Base-by-base conservation (phyloP, 1,140 invertebrate genomes). In the Cotesia glomerata region DNA sequence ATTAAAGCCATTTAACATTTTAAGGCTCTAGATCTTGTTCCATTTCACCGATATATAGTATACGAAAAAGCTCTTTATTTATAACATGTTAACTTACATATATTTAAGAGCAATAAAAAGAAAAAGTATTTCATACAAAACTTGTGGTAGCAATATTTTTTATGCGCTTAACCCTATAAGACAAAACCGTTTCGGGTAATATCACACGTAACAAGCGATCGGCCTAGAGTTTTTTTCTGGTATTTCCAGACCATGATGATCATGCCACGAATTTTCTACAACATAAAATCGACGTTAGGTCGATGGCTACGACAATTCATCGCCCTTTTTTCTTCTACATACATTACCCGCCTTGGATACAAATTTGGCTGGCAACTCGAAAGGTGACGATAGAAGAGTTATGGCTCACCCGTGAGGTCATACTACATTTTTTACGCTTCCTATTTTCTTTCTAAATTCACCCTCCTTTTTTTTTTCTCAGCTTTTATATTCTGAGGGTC, bases 221-320 rank as follows among this genome's bases (percentile, higher is more conserved):
- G 66, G 16, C 56, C 56, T 59, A 56, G 35, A 56, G 39, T 39
- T 58, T 8, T 13, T 45, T 54, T 49, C 61, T 62, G 8, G 7
- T 45, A 9, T 39, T 51, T 56, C 32, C 49, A 39, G 9, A 56
- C 14, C 63, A 32, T 49, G 49, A 54, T 32, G 70, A 9, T 61
- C 14, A 69, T 13, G 32, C 54, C 54, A 56, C 69, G 70, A 69
- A 65, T 75, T 75, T 69, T 75, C 69, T 75, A 69, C 35, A 59
- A 71, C 73, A 74, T 71, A 69, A 70, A 71, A 66, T 71, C 63
- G 54, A 71, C 39, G 56, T 67, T 54, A 74, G 69, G 73, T 74
- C 69, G 67, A 74, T 54, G 68, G 49, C 8, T 66, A 67, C 67
- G 61, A 64, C 67, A 52, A 58, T 51, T 72, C 54, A 35, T 16